Base-by-base conservation (phyloP, 2,888 invertebrate genomes). In the Athetis lepigone region DNA sequence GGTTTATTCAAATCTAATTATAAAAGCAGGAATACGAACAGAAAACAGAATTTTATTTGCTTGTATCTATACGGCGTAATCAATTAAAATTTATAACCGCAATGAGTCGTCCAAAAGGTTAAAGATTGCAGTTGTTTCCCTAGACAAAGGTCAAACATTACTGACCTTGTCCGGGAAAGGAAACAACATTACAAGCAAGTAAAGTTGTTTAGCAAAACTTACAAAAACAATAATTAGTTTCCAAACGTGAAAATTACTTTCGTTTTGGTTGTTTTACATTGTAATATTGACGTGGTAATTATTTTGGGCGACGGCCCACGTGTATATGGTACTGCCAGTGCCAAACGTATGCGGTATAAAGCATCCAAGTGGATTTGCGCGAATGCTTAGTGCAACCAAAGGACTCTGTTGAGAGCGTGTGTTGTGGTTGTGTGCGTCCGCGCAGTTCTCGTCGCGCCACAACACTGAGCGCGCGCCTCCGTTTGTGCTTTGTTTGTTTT, bases 381-480 rank as follows among this genome's bases (percentile, higher is more conserved):
- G 77, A 56, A 56, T 43, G 60, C 33, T 69, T 70, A 65, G 55
- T 75, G 36, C 43, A 49, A 45, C 37, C 49, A 68, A 69, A 81
- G 82, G 74, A 81, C 59, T 63, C 52, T 52, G 64, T 18, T 54
- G 62, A 43, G 64, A 46, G 55, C 49, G 62, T 49, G 60, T 63
- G 45, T 64, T 55, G 60, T 43, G 40, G 54, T 51, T 33, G 13
- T 13, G 13, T 13, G 64, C 56, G 66, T 64, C 21, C 36, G 63
- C 79, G 76, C 80, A 80, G 80, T 80, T 63, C 59, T 64, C 64
- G 43, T 51, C 68, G 77, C 61, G 69, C 45, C 56, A 40, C 47
- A 61, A 45, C 21, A 47, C 58, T 69, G 82, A 63, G 70, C 72
- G 80, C 68, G 80, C 82, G 80, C 55, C 21, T 75, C 13, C 4